Conservation (phyloP, 2,797 vertebrate genomes). For the Glyptemys insculpta region DNA sequence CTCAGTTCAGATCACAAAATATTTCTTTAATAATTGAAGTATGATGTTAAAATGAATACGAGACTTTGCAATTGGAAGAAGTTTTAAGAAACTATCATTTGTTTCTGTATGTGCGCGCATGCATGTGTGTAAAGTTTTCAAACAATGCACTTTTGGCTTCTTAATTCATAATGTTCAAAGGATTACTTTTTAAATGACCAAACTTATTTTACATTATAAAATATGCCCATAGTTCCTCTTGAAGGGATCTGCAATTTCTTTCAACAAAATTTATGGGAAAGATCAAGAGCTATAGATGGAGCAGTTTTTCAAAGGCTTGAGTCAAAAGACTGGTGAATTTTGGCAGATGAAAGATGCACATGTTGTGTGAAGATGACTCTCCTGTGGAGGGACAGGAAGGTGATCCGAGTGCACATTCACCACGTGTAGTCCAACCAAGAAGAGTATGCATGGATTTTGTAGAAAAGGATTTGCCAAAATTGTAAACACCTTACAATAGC, state of each 20-base stretch:
- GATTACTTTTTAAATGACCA: conserved; percentile 6
- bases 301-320: conserved; percentile 66
- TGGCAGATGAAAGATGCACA: conserved; percentile 80
- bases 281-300: conserved; percentile 74
- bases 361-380: conserved; percentile 78
- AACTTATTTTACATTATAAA: conserved; percentile 22
- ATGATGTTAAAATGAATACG: background rate
- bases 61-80: background rate
- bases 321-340: conserved; percentile 73
- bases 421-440: conserved; percentile 60
- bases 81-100: rapidly evolving
- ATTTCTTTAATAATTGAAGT: background rate
- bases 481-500: background rate
- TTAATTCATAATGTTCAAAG: conserved; percentile 19
- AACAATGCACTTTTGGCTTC: background rate
- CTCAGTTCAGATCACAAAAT: background rate
- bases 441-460: background rate
- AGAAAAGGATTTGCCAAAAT: conserved; percentile 54
- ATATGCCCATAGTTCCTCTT: background rate
- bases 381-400: conserved; percentile 78
- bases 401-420: conserved; percentile 74
- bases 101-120: background rate
- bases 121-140: background rate
- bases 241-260: conserved; percentile 41
- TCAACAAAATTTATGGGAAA: conserved; percentile 65